Conservation (phyloP, 2,888 invertebrate species). For the Drepanosiphum platanoidis region DNA sequence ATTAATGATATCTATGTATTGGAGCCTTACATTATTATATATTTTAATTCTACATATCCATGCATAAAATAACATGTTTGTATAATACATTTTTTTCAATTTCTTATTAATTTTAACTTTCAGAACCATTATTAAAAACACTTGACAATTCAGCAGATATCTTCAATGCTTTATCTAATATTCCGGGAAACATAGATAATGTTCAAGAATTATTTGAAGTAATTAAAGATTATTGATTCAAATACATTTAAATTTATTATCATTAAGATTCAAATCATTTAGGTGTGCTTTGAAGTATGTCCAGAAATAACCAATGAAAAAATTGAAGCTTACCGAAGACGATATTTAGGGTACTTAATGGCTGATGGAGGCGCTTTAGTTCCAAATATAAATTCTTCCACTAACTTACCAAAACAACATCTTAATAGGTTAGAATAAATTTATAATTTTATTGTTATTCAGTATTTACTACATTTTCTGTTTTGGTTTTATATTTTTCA, state of each 20-base stretch:
- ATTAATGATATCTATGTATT: too few relatives aligned
- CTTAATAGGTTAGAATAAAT: conserved; percentile 73
- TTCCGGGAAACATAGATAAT: conserved; percentile 93
- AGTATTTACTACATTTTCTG: too few relatives aligned
- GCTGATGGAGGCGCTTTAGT: conserved; percentile 94
- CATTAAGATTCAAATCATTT: conserved; percentile 63
- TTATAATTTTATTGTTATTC: not conserved
- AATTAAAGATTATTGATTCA: conserved; percentile 63
- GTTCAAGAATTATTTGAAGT: conserved; percentile 87
- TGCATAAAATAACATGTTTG: too few relatives aligned
- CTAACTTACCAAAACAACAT: conserved; percentile 94
- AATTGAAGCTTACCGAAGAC: conserved; percentile 87
- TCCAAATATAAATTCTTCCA: conserved; percentile 87
- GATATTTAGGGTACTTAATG: conserved; percentile 95
- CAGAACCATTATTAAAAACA: conserved; percentile 81
- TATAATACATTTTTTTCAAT: not conserved
- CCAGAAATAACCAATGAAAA: conserved; percentile 85
- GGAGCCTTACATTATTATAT: too few relatives aligned
- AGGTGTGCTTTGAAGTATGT: conserved; percentile 79
- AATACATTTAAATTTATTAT: not conserved
- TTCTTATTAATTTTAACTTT: conserved; percentile 63
- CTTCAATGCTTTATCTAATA: conserved; percentile 95
- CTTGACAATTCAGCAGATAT: conserved; percentile 97
- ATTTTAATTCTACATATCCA: too few relatives aligned
- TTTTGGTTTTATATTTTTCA: too few relatives aligned